Conservation (phyloP, 2,797 vertebrate species). For the Fundulus diaphanus region DNA sequence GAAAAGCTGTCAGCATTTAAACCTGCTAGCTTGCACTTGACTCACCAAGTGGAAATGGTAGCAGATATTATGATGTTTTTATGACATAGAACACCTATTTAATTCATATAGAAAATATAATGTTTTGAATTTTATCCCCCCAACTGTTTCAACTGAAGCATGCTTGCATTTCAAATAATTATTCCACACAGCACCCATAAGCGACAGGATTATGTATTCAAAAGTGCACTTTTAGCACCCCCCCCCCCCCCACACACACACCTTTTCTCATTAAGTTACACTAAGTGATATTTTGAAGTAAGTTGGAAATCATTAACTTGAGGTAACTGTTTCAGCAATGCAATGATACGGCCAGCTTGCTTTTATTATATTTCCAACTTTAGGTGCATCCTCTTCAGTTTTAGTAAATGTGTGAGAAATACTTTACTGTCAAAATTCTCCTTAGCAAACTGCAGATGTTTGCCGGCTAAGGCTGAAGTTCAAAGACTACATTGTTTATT, state of each 20-base stretch:
- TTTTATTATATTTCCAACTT: not conserved
- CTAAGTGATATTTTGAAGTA: too few relatives aligned
- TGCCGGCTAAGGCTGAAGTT: too few relatives aligned
- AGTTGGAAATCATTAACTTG: not conserved
- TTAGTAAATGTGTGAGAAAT: too few relatives aligned
- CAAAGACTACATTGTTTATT: not conserved
- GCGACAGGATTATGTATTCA: too few relatives aligned
- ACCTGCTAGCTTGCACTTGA: constrained; percentile 56
- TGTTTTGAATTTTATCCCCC: constrained; percentile 29
- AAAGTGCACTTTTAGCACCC: not conserved
- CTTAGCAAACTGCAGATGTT: too few relatives aligned
- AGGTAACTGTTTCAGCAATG: not conserved
- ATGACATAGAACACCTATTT: constrained; percentile 48
- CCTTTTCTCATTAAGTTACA: not conserved
- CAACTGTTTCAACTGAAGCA: not conserved
- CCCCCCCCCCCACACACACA: too few relatives aligned
- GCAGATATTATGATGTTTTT: constrained; percentile 54
- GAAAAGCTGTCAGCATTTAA: constrained; percentile 69
- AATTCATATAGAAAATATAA: constrained; percentile 22
- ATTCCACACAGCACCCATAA: not conserved
- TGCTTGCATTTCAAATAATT: not conserved
- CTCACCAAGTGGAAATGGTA: constrained; percentile 65
- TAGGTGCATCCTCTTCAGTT: too few relatives aligned
- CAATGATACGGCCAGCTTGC: not conserved
- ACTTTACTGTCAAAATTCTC: too few relatives aligned